Evolutionary conservation across 2,113 vertebrate genomes (phyloP).

Genomic region (Bos javanicus): DNA sequence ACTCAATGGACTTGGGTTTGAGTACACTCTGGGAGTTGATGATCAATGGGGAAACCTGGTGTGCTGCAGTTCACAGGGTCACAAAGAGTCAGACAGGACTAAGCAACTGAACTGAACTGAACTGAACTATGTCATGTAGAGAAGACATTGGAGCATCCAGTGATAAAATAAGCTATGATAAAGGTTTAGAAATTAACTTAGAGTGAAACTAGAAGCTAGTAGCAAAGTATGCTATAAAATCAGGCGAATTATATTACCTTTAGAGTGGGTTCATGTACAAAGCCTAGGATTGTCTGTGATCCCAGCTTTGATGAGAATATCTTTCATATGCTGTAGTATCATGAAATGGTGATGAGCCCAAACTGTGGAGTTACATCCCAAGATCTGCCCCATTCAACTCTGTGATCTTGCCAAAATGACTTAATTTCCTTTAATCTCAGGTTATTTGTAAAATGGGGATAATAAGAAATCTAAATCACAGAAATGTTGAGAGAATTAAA

Average conservation of each 20-base stretch:
- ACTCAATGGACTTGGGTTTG: neutral
- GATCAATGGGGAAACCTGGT: neutral
- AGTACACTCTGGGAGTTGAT: neutral
- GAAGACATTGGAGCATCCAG: neutral
- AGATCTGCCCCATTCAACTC: neutral
- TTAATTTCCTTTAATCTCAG: neutral
- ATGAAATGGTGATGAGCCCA: neutral
- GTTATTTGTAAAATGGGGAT: neutral
- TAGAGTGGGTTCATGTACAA: neutral
- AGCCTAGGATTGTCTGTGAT: neutral
- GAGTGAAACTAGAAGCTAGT: slow-evolving; percentile 10
- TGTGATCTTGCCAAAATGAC: neutral
- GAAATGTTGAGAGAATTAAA: neutral
- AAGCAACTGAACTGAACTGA: neutral
- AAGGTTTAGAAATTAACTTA: slow-evolving; percentile 41
- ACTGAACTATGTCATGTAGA: neutral
- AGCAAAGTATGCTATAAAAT: neutral
- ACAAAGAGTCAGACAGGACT: neutral
- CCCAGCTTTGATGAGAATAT: neutral
- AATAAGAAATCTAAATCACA: neutral
- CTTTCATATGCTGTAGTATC: neutral
- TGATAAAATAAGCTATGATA: slow-evolving; percentile 2
- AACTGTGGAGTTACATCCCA: neutral
- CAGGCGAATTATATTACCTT: neutral
- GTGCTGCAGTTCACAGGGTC: neutral